These are phyloP conservation scores for Standfussiana lucernea DNA, from an alignment of 2,888 invertebrate species.

Conservation along the genomic window DNA sequence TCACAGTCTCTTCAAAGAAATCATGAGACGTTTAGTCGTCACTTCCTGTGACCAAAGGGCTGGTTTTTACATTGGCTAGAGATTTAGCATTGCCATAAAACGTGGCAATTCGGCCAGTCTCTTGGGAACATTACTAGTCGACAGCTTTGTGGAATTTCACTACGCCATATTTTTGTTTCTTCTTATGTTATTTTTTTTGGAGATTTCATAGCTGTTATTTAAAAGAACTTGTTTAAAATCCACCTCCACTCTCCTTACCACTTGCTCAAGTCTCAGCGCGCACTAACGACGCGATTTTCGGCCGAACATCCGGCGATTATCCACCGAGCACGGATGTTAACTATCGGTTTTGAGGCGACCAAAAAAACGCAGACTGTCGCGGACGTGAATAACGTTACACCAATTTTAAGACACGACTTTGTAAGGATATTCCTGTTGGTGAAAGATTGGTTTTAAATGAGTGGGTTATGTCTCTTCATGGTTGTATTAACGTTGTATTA, in stretches of 20 bases:
- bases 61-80: no score
- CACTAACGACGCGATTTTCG: slow-evolving; percentile 77
- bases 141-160: no score
- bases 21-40: no score
- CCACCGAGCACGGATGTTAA: slow-evolving; percentile 64
- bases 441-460: slow-evolving; percentile 44
- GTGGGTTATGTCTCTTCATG: background rate
- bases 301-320: slow-evolving; percentile 82
- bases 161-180: no score
- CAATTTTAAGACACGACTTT: slow-evolving; percentile 43
- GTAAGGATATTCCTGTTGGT: slow-evolving; percentile 16
- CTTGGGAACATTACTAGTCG: no score
- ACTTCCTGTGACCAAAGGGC: no score
- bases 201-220: no score
- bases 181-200: no score
- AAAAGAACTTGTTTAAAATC: background rate
- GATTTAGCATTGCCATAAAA: no score
- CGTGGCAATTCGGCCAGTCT: no score
- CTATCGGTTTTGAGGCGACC: slow-evolving; percentile 57
- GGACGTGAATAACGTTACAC: slow-evolving; percentile 49
- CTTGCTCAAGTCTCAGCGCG: slow-evolving; percentile 52
- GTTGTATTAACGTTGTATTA: no score
- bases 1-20: no score
- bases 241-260: slow-evolving; percentile 42
- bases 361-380: slow-evolving; percentile 55